Base-by-base conservation (phyloP, 2,113 vertebrate genomes). In the Cathartes aura region DNA sequence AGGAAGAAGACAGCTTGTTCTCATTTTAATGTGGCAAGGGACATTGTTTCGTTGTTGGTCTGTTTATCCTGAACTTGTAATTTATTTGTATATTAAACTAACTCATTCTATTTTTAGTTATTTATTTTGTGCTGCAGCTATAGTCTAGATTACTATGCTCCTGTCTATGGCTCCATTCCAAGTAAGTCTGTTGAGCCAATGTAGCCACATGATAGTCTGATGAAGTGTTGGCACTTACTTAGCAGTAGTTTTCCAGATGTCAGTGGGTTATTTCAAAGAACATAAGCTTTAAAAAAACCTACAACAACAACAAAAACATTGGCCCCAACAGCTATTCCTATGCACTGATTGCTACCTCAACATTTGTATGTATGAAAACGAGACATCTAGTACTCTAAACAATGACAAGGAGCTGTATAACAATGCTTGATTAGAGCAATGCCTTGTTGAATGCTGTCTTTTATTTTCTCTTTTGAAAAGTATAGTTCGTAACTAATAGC, bases 1-100 rank as follows among this genome's bases (percentile, higher is more conserved):
- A 93, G 60, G 81, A 80, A 87, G 89, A 82, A 67, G 27, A 32
- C 43, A 59, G 26, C 13, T 73, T 68, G 29, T 78, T 94, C 32
- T 88, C 40, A 73, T 91, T 89, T 91, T 40, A 64, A 62, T 72
- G 52, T 76, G 52, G 13, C 82, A 87, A 78, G 48, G 55, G 45
- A 42, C 40, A 43, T 40, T 81, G 45, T 66, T 95, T 90, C 78
- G 45, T 67, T 86, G 24, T 23, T 73, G 24, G 20, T 27, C n/a
- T 92, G 7, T 82, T 82, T 96, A 90, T 84, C 40, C 67, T 67
- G 36, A 47, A 20, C 12, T 80, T 67, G 17, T 62, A 72, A 76
- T 87, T 95, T 86, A 42, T 80, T 94, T 83, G 56, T 38, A 62
- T 81, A 72, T 62, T 92, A 93, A 96, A 94, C 23, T 82, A 70